These are phyloP conservation scores for Drepana arcuata DNA, from an alignment of 1,140 invertebrate genomes.

Conservation along the genomic window DNA sequence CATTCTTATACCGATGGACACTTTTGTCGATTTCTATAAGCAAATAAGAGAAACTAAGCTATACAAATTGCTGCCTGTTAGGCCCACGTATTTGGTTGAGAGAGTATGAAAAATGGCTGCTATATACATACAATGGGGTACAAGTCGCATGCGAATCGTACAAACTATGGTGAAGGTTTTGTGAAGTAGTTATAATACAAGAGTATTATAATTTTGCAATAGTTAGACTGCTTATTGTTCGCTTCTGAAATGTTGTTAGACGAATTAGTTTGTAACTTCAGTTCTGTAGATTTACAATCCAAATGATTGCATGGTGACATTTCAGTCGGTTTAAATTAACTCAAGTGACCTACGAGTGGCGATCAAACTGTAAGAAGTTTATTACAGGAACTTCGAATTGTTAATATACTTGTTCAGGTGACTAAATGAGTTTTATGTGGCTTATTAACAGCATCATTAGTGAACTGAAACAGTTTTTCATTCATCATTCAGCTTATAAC, in stretches of 20 bases:
- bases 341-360: constrained; percentile 4
- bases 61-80: too few relatives aligned
- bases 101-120: too few relatives aligned
- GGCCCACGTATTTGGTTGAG: too few relatives aligned
- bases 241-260: constrained; percentile 51
- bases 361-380: constrained; percentile 7
- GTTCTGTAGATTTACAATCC: constrained; percentile 37
- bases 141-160: constrained; percentile 56
- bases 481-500: too few relatives aligned
- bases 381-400: too few relatives aligned
- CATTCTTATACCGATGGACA: too few relatives aligned
- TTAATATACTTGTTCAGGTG: too few relatives aligned
- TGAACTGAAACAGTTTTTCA: too few relatives aligned
- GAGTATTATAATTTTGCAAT: constrained; percentile 42
- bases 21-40: constrained; percentile 24
- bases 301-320: constrained; percentile 52
- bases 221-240: constrained; percentile 52
- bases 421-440: too few relatives aligned
- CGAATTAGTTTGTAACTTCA: constrained; percentile 47
- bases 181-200: constrained; percentile 28
- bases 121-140: too few relatives aligned
- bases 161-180: constrained; percentile 51
- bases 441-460: too few relatives aligned
- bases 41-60: too few relatives aligned
- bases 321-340: constrained; percentile 15